These are phyloP conservation scores for Turritopsis rubra DNA, from an alignment of 30 jellyfish, hydroid and myxozoan genomes.

Conservation along the genomic window DNA sequence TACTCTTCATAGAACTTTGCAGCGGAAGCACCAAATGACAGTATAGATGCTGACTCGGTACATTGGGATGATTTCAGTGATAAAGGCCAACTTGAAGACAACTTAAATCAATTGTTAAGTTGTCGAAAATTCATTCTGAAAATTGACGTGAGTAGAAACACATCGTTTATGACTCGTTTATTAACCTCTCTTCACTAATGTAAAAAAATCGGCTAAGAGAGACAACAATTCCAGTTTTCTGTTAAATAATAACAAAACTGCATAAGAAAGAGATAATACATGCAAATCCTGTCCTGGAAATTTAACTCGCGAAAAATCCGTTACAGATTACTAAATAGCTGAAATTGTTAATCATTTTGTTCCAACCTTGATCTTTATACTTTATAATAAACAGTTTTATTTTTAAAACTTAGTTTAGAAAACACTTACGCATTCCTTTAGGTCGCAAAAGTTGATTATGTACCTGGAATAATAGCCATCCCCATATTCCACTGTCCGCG, in stretches of 20 bases:
- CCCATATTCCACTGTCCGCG: conserved; percentile 39
- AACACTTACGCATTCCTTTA: not conserved
- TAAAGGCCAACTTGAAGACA: conserved; percentile 6
- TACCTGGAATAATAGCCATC: conserved; percentile 20
- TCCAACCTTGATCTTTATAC: not conserved
- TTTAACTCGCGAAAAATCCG: not conserved
- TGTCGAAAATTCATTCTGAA: not conserved
- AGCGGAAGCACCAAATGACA: not conserved
- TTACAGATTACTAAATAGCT: not conserved
- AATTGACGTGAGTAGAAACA: not conserved
- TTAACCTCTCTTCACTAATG: not conserved
- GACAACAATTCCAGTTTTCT: too few relatives aligned
- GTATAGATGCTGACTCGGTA: not conserved
- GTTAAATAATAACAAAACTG: not conserved
- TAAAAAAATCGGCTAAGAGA: too few relatives aligned
- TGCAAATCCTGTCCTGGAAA: not conserved
- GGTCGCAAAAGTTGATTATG: conserved; percentile 5
- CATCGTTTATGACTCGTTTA: not conserved
- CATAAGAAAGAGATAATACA: not conserved
- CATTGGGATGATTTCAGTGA: conserved; percentile 26
- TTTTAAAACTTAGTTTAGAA: not conserved
- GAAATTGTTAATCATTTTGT: not conserved
- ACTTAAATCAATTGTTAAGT: not conserved
- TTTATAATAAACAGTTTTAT: not conserved
- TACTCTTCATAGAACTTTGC: not conserved